A percentile compares a stretch with the other conserved stretches of the same genome.
These are phyloP conservation scores for Arbacia lixula DNA, from an alignment of 53 echinoderm and acorn worm genomes.

Conservation along the genomic window DNA sequence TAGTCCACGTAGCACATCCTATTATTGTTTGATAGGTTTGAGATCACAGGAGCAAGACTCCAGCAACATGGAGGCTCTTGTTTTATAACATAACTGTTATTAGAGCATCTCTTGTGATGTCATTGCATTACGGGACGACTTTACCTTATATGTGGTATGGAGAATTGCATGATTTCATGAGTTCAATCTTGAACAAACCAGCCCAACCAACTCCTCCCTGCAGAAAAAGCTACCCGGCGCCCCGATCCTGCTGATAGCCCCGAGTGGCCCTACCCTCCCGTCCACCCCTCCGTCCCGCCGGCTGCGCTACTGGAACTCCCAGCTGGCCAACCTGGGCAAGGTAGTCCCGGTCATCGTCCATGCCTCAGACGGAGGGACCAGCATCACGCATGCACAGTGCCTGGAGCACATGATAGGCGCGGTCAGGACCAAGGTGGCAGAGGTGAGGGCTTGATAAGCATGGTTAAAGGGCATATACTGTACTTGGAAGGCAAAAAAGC, in stretches of 20 bases:
- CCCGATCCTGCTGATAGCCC: constrained; percentile 83
- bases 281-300: constrained; percentile 73
- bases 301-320: constrained; percentile 85
- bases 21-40: too few species aligned
- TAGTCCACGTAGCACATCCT: too few species aligned
- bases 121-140: too few species aligned
- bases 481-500: neutral
- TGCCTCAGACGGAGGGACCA: constrained; percentile 68
- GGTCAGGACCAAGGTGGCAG: constrained; percentile 80
- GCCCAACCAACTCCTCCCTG: neutral
- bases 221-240: constrained; percentile 93
- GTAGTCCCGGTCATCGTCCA: constrained; percentile 85
- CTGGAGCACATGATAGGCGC: constrained; percentile 95
- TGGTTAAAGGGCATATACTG: neutral
- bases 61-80: too few species aligned
- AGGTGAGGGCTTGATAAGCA: constrained; percentile 53
- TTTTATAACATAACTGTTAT: too few species aligned
- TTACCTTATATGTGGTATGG: too few species aligned
- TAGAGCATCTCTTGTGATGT: too few species aligned
- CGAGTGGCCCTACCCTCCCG: constrained; percentile 73
- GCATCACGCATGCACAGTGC: constrained; percentile 74
- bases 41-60: too few species aligned
- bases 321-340: constrained; percentile 90
- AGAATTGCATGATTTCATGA: too few species aligned
- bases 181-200: too few species aligned